phyloP scores from a whole-genome alignment of 2,888 invertebrate species.

The Drosophila antonietae region DNA sequence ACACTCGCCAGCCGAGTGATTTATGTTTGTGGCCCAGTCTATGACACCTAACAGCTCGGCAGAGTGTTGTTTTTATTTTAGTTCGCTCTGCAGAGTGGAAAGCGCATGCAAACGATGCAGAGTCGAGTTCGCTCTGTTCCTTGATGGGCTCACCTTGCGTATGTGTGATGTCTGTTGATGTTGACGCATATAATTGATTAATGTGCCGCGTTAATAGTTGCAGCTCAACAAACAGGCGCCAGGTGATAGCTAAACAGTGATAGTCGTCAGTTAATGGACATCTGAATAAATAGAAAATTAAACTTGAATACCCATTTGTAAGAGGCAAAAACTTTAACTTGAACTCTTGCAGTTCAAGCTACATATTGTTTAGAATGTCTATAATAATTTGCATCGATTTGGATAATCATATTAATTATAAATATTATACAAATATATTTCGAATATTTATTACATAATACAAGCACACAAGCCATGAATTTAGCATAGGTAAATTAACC shows the following conservation, averaged over 20 bases:
- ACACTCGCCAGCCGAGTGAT: slow-evolving; percentile 59
- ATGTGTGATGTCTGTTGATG: slow-evolving; percentile 56
- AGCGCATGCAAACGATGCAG: slow-evolving; percentile 29
- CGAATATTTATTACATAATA: not conserved
- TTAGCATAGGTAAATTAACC: too few relatives aligned
- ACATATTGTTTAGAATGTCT: not conserved
- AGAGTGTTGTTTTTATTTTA: slow-evolving; percentile 60
- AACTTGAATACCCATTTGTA: not conserved
- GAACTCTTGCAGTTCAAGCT: not conserved
- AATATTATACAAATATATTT: not conserved
- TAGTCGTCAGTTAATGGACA: slow-evolving; percentile 25
- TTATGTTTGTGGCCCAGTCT: slow-evolving; percentile 70
- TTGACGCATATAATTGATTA: slow-evolving; percentile 54
- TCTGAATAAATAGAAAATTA: not conserved
- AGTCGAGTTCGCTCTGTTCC: slow-evolving; percentile 9
- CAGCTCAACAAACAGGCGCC: slow-evolving; percentile 54
- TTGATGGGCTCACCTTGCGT: slow-evolving; percentile 55
- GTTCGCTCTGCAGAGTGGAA: slow-evolving; percentile 24
- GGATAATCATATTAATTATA: not conserved
- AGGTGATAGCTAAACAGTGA: slow-evolving; percentile 27
- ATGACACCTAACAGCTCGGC: slow-evolving; percentile 69
- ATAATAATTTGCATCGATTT: not conserved
- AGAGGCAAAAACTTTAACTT: not conserved
- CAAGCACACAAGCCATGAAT: too few relatives aligned
- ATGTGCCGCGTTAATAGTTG: slow-evolving; percentile 41